Evolutionary conservation across 2,113 vertebrate species (phyloP).

Genomic region (Cnemophilus loriae): DNA sequence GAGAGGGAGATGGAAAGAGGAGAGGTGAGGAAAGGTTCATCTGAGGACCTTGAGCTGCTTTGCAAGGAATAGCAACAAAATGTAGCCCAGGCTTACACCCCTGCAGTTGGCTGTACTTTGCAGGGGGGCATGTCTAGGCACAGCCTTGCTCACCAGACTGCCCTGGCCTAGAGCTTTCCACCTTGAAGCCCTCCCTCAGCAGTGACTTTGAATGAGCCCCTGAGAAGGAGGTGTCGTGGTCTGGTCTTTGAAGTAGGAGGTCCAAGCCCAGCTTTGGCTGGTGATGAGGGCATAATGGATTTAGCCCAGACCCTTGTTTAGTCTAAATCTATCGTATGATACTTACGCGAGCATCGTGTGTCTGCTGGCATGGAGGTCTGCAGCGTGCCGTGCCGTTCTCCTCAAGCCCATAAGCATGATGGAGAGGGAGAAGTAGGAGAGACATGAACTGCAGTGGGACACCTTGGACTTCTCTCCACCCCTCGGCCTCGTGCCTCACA

Average conservation of each 20-base stretch:
- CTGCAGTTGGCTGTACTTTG: background rate
- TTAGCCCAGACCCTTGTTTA: background rate
- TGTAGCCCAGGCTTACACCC: background rate
- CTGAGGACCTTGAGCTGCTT: background rate
- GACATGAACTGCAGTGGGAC: background rate
- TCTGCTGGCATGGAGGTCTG: background rate
- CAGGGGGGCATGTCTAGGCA: background rate
- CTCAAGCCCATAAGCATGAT: rapidly evolving
- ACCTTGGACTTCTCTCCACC: background rate
- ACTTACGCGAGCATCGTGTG: background rate
- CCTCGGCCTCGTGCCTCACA: rapidly evolving
- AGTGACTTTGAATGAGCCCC: background rate
- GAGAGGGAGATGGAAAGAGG: background rate
- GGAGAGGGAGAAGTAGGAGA: background rate
- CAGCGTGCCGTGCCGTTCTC: background rate
- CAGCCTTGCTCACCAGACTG: background rate
- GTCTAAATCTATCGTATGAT: background rate
- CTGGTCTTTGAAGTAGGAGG: background rate
- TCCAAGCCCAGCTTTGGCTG: background rate
- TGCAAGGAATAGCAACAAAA: background rate
- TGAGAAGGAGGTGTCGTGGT: rapidly evolving
- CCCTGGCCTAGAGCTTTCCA: background rate
- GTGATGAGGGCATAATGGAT: background rate
- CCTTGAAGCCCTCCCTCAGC: background rate
- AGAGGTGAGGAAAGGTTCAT: background rate